A percentile compares a stretch with the other conserved stretches of the same genome.
Conservation (phyloP, 2,888 invertebrate genomes). For the Scrobipalpa costella region DNA sequence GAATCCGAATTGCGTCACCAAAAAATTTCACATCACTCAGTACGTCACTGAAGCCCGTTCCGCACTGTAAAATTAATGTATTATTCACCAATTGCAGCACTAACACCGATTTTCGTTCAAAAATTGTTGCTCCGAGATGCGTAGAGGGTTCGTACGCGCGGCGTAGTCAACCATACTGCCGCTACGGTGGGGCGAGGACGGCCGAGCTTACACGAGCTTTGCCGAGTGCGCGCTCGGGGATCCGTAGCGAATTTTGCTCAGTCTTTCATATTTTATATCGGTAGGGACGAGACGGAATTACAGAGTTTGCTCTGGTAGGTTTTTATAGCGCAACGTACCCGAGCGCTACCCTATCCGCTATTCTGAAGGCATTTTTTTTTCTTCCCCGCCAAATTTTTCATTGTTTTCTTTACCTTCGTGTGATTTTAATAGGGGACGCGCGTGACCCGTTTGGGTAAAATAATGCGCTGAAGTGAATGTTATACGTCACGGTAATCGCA, state of each 20-base stretch:
- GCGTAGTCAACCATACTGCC: constrained; percentile 64
- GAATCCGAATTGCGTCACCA: constrained; percentile 45
- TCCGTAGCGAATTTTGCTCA: constrained; percentile 68
- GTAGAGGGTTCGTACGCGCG: constrained; percentile 47
- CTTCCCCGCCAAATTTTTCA: constrained; percentile 63
- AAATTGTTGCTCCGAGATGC: constrained; percentile 42
- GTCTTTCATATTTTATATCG: constrained; percentile 81
- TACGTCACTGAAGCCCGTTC: constrained; percentile 48
- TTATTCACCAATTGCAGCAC: constrained; percentile 56
- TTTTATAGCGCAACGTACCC: constrained; percentile 68
- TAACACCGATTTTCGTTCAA: constrained; percentile 51
- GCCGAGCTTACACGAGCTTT: constrained; percentile 54
- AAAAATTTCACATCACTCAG: constrained; percentile 56
- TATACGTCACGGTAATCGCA: neutral
- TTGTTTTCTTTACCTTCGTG: constrained; percentile 67
- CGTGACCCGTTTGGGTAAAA: constrained; percentile 49
- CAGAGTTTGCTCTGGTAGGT: constrained; percentile 76
- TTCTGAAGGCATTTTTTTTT: constrained; percentile 70
- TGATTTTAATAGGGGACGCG: constrained; percentile 64
- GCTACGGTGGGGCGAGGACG: constrained; percentile 63
- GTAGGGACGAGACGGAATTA: constrained; percentile 72
- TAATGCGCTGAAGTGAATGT: constrained; percentile 38
- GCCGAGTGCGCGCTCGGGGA: constrained; percentile 49
- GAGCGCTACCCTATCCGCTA: constrained; percentile 51
- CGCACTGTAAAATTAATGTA: constrained; percentile 37